Base-by-base conservation (phyloP, 1,140 invertebrate species). In the Megalonaias nervosa region DNA sequence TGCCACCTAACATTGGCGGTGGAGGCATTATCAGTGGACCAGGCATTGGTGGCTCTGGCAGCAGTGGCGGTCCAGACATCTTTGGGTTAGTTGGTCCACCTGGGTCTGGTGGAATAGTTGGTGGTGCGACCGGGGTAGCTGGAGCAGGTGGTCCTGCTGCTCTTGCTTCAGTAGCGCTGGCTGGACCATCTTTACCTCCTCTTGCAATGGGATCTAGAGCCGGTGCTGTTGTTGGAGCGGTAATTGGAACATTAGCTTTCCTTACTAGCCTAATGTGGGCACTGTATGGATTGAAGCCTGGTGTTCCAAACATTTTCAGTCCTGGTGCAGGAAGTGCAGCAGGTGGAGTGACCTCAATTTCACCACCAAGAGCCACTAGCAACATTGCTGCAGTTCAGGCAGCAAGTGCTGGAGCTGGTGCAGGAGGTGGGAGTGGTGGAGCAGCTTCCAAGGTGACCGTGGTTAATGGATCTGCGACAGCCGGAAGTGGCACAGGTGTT, bases 221-320 rank as follows among this genome's bases (percentile, higher is more conserved):
- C 19, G 75, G 75, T 59, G 75, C 75, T 23, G 75, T 77, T n/a
- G 75, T 77, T 16, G 75, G 75, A 56, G 73, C 75, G 9, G 69
- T 77, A 48, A 58, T 77, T 31, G 75, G 75, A 23, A 77, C 75
- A n/a, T 38, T 77, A 57, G 75, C 75, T 17, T 77, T 77, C 23
- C 17, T 77, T 26, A 77, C 75, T 2, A 77, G 75, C 73, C 75
- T 77, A 2, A 77, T 77, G 75, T 77, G 75, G 75, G 75, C 75
- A 9, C 57, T 77, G 19, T 77, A 77, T 58, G 73, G 73, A 48
- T 56, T 77, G 31, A 77, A 77, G 23, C 75, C 75, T 13, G 75
- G 75, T 1, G 60, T 77, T 1, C 75, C 75, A 12, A 62, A 70
- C 9, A 38, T 62, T 16, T 31, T 77, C 11, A 72, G 69, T 58